phyloP scores from a whole-genome alignment of 2,113 vertebrate species.

The Chaetorhynchus papuensis region DNA sequence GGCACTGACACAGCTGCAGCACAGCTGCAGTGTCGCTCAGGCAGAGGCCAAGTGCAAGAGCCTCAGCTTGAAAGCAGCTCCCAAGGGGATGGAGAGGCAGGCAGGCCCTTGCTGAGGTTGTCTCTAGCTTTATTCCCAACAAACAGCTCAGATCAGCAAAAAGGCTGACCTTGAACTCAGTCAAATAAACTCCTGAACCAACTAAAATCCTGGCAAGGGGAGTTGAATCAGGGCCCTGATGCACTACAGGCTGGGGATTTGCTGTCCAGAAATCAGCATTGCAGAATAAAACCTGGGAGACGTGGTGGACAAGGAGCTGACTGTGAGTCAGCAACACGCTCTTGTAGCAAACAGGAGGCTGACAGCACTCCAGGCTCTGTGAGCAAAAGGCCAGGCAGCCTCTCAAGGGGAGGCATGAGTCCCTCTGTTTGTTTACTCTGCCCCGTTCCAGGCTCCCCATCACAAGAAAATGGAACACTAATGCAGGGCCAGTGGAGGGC shows the following conservation, averaged over 20 bases:
- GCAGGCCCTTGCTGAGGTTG: neutral
- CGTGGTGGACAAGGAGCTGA: neutral
- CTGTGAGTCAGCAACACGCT: neutral
- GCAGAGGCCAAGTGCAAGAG: neutral
- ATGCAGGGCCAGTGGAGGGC: neutral
- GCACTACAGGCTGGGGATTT: neutral
- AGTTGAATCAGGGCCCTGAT: neutral
- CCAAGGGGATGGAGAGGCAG: neutral
- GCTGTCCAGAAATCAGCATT: neutral
- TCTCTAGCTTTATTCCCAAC: neutral
- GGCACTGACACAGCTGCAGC: neutral
- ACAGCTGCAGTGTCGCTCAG: neutral
- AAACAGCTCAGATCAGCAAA: neutral
- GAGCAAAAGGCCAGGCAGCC: neutral
- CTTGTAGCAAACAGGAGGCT: neutral
- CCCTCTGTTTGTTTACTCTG: neutral
- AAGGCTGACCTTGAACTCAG: conserved; percentile 7
- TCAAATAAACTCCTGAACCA: neutral
- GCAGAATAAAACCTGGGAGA: neutral
- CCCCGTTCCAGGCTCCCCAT: neutral
- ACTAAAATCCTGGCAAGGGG: neutral
- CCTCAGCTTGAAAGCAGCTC: neutral
- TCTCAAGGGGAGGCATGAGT: neutral
- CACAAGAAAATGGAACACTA: neutral
- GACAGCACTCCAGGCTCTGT: neutral